phyloP scores from a whole-genome alignment of 2,888 invertebrate genomes.

The Pheosia gnoma region DNA sequence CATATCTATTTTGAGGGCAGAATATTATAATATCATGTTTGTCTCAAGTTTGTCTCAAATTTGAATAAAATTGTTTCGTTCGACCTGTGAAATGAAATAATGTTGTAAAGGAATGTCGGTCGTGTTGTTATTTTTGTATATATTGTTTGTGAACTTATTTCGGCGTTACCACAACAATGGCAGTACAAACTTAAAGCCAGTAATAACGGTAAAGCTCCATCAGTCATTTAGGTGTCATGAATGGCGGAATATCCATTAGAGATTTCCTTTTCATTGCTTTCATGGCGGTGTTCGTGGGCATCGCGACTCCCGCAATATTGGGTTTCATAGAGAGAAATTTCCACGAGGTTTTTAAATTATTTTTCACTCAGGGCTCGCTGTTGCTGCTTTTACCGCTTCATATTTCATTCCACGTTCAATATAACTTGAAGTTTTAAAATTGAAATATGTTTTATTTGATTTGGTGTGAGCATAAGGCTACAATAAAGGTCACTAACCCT shows the following conservation, averaged over 20 bases:
- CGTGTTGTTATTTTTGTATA: conserved; percentile 14
- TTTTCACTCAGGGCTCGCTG: conserved; percentile 33
- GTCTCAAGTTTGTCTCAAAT: neutral
- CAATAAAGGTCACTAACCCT: conserved; percentile 18
- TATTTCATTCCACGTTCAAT: conserved; percentile 40
- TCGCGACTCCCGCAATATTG: conserved; percentile 44
- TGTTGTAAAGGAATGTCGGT: conserved; percentile 13
- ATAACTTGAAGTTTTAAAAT: conserved; percentile 26
- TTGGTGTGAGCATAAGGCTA: conserved; percentile 22
- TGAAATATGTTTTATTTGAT: conserved; percentile 34
- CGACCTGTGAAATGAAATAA: conserved; percentile 9
- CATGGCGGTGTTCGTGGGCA: conserved; percentile 23
- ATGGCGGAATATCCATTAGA: conserved; percentile 61
- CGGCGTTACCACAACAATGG: conserved; percentile 26
- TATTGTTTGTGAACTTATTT: conserved; percentile 17
- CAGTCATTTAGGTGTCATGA: conserved; percentile 53
- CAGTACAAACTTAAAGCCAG: conserved; percentile 23
- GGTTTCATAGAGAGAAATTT: conserved; percentile 44
- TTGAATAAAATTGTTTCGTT: conserved; percentile 15
- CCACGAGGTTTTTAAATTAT: conserved; percentile 36
- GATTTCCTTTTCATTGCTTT: conserved; percentile 59
- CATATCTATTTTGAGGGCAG: too few relatives aligned
- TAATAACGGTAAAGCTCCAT: conserved; percentile 46
- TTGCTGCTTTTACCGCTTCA: conserved; percentile 31
- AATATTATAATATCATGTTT: too few relatives aligned